Conservation (phyloP, 92 coral and sea anemone genomes). For the Palythoa heliodiscus region DNA sequence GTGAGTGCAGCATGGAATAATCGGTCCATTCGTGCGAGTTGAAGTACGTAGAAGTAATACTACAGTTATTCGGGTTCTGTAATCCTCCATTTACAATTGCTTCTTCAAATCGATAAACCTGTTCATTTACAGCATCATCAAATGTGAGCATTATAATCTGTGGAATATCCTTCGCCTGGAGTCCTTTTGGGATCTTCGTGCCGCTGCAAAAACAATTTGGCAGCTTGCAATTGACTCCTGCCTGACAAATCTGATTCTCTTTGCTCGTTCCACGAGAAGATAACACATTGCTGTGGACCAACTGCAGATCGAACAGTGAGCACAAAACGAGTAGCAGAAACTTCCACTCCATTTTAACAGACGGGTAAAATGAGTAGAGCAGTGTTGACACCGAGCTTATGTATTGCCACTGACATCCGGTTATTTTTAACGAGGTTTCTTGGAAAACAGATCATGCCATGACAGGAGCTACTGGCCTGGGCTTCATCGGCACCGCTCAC, state of each 20-base stretch:
- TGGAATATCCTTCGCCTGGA: slow-evolving; percentile 72
- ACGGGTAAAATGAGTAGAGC: neutral
- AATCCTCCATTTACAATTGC: slow-evolving; percentile 64
- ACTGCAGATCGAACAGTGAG: neutral
- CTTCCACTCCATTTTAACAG: slow-evolving; percentile 12
- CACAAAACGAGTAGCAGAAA: neutral
- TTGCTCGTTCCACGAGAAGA: neutral
- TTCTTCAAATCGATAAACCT: slow-evolving; percentile 57
- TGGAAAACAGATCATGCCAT: neutral
- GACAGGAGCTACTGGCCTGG: neutral
- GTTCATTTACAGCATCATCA: slow-evolving; percentile 85
- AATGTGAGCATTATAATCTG: slow-evolving; percentile 91
- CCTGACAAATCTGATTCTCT: neutral
- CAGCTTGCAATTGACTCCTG: slow-evolving; percentile 69
- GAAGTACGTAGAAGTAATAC: slow-evolving; percentile 79
- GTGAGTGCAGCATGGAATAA: slow-evolving; percentile 71
- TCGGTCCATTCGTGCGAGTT: slow-evolving; percentile 89
- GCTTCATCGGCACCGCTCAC: neutral
- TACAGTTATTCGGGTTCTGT: slow-evolving; percentile 86
- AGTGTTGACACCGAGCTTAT: neutral
- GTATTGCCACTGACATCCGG: neutral
- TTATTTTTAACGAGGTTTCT: neutral
- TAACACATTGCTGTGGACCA: neutral
- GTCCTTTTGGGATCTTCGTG: slow-evolving; percentile 71
- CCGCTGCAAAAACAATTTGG: slow-evolving; percentile 96